These are phyloP conservation scores for Phenganax stokvisi DNA, from an alignment of 92 coral and sea anemone genomes.

Conservation along the genomic window DNA sequence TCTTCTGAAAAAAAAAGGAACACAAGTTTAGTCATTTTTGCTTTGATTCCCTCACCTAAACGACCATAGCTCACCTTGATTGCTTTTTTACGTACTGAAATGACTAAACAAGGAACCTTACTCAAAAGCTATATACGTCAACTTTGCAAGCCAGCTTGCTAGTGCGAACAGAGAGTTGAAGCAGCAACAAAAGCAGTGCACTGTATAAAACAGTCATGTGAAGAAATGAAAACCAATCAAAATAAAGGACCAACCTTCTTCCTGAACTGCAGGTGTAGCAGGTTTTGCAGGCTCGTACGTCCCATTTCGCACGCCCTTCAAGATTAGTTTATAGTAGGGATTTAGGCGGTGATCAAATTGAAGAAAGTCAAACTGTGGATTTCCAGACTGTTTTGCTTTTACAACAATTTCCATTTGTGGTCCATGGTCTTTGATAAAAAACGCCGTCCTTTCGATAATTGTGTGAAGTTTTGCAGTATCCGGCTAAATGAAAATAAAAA, in stretches of 20 bases:
- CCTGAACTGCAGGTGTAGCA: slow-evolving; percentile 37
- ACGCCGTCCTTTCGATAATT: slow-evolving; percentile 89
- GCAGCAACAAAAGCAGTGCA: too few relatives aligned
- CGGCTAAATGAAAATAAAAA: slow-evolving; percentile 58
- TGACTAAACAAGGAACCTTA: too few relatives aligned
- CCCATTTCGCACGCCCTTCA: slow-evolving; percentile 61
- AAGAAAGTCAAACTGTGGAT: slow-evolving; percentile 94
- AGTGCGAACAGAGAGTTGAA: too few relatives aligned
- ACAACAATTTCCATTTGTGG: slow-evolving; percentile 95
- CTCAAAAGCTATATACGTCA: too few relatives aligned
- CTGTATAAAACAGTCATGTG: too few relatives aligned
- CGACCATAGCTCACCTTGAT: background rate
- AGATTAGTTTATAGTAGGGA: slow-evolving; percentile 85
- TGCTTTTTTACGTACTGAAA: too few relatives aligned
- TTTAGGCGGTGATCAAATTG: slow-evolving; percentile 86
- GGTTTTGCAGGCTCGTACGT: slow-evolving; percentile 63
- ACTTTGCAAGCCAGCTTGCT: too few relatives aligned
- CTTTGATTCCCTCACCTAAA: slow-evolving; percentile 7
- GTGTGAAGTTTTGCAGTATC: slow-evolving; percentile 88
- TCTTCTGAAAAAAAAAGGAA: slow-evolving; percentile 34
- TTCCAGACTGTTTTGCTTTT: slow-evolving; percentile 98
- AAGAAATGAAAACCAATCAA: slow-evolving; percentile 8
- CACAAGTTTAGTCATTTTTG: slow-evolving; percentile 2
- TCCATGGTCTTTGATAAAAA: slow-evolving; percentile 87
- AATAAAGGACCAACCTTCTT: slow-evolving; percentile 39